Percentiles rank a stretch among this genome's conserved stretches.
Evolutionary conservation across 1,140 invertebrate genomes (phyloP).

Genomic region (Lerema accius): DNA sequence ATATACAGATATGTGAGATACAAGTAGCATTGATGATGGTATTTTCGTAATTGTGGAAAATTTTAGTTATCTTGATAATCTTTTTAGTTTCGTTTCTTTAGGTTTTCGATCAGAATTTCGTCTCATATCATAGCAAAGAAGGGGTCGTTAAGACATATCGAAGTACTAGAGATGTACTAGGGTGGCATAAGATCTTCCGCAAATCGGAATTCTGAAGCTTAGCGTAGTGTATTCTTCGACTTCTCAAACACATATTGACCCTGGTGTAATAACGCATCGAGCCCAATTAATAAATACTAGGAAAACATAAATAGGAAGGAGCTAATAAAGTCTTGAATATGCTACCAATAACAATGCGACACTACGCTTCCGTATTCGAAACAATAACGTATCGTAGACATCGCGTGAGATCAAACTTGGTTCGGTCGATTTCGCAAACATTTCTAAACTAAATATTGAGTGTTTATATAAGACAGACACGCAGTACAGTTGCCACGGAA

Average conservation of each 20-base stretch:
- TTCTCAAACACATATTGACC: no score
- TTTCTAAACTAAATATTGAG: slow-evolving; percentile 22
- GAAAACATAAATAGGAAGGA: background rate
- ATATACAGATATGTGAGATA: slow-evolving; percentile 7
- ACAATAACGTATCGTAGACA: background rate
- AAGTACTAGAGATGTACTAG: no score
- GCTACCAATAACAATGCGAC: background rate
- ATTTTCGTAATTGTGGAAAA: slow-evolving; percentile 5
- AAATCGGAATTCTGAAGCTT: no score
- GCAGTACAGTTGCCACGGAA: background rate
- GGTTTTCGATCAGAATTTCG: no score
- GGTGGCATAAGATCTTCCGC: no score
- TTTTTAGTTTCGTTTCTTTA: no score
- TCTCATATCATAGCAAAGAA: no score
- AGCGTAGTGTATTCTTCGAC: no score
- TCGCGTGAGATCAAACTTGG: slow-evolving; percentile 2
- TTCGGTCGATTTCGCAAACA: slow-evolving; percentile 3
- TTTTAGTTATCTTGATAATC: background rate
- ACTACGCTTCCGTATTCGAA: slow-evolving; percentile 1
- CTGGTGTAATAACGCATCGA: no score
- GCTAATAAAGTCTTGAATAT: background rate
- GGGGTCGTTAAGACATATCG: no score
- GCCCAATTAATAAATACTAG: background rate
- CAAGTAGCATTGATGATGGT: no score
- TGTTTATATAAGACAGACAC: slow-evolving; percentile 2